phyloP scores from a whole-genome alignment of 2,888 invertebrate species.

The Andricus quercusramuli region DNA sequence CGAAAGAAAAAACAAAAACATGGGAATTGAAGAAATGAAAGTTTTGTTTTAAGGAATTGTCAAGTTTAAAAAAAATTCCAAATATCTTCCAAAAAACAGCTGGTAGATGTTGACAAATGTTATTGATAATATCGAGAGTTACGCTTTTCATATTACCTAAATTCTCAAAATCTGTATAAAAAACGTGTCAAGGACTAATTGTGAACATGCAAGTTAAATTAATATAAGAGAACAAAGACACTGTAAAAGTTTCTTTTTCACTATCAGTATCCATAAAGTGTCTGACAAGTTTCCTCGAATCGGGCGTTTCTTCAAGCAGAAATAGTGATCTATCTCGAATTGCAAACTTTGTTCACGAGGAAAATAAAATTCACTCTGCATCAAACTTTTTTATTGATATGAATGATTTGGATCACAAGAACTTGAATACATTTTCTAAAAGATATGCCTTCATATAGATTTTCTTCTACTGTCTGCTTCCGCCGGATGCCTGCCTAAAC shows the following conservation, averaged over 20 bases:
- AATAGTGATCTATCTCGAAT: not conserved
- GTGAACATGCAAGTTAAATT: not conserved
- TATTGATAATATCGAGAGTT: too few species aligned
- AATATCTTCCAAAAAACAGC: too few species aligned
- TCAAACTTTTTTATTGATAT: conserved; percentile 6
- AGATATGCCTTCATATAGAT: not conserved
- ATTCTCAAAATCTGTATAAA: too few species aligned
- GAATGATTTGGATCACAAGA: not conserved
- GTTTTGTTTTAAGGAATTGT: too few species aligned
- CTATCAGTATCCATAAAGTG: conserved; percentile 9
- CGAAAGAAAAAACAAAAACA: too few species aligned
- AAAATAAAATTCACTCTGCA: conserved; percentile 2
- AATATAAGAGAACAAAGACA: not conserved
- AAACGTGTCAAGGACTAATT: not conserved
- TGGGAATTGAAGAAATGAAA: too few species aligned
- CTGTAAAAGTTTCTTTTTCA: not conserved
- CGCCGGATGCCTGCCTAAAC: not conserved
- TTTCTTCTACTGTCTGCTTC: not conserved
- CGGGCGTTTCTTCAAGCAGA: not conserved
- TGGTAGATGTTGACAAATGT: too few species aligned
- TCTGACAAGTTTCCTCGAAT: not conserved
- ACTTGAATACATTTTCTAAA: not conserved
- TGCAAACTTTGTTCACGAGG: not conserved
- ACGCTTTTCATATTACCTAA: too few species aligned
- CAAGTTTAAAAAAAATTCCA: too few species aligned